Conservation (phyloP, 2,888 invertebrate species). For the Thecocarcelia acutangulata region DNA sequence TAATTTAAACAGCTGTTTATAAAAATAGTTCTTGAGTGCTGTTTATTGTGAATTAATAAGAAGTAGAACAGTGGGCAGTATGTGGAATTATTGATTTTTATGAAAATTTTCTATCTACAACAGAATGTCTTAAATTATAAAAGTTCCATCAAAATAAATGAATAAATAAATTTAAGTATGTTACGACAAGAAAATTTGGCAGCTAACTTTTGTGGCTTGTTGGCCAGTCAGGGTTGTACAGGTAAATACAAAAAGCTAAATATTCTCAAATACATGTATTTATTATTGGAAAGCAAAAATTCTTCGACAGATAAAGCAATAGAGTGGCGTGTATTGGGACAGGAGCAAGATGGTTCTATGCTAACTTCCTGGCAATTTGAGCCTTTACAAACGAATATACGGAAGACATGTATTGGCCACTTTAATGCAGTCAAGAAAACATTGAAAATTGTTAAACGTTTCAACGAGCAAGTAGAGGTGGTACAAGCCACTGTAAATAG, state of each 20-base stretch:
- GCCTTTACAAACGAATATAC: slow-evolving; percentile 78
- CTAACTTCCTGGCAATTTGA: slow-evolving; percentile 86
- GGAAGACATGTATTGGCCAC: slow-evolving; percentile 83
- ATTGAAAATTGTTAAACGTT: slow-evolving; percentile 84
- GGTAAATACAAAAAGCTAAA: slow-evolving; percentile 71
- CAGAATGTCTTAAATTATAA: slow-evolving; percentile 26
- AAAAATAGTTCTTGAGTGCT: not conserved
- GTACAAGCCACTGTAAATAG: slow-evolving; percentile 91
- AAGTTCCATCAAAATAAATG: too few species aligned
- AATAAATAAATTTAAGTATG: slow-evolving; percentile 70
- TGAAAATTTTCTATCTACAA: slow-evolving; percentile 42
- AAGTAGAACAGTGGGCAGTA: not conserved
- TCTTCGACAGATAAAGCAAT: slow-evolving; percentile 84
- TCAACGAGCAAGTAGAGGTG: slow-evolving; percentile 84
- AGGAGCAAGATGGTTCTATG: slow-evolving; percentile 89
- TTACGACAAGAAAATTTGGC: slow-evolving; percentile 81
- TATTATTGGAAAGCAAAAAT: not conserved
- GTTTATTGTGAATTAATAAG: slow-evolving; percentile 35
- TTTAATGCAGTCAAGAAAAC: slow-evolving; percentile 85
- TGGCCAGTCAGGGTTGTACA: slow-evolving; percentile 78
- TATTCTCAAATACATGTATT: not conserved
- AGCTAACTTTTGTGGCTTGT: slow-evolving; percentile 80
- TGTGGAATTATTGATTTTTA: slow-evolving; percentile 54
- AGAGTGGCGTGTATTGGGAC: slow-evolving; percentile 91
- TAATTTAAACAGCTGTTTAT: too few species aligned